Conservation (phyloP, 1,140 invertebrate species). For the Drosophila kanapiae region DNA sequence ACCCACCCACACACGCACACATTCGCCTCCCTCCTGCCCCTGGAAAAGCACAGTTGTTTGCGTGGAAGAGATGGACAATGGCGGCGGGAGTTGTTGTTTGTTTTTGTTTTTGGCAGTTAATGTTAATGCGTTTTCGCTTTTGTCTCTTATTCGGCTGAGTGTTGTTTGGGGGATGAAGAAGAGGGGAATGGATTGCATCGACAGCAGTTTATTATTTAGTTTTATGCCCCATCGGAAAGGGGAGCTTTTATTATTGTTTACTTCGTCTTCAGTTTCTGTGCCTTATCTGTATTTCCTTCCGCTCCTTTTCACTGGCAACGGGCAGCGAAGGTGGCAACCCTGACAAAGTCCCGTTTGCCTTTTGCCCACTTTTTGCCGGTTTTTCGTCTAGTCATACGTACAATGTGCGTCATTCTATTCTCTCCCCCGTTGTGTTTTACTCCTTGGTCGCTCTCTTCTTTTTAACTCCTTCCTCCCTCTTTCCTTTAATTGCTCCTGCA, state of each 20-base stretch:
- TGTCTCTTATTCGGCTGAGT: slow-evolving; percentile 40
- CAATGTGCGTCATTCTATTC: slow-evolving; percentile 61
- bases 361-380: slow-evolving; percentile 55
- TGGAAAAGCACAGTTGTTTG: slow-evolving; percentile 36
- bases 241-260: slow-evolving; percentile 72
- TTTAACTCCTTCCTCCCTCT: slow-evolving; percentile 19
- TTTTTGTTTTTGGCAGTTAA: slow-evolving; percentile 78
- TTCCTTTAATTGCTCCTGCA: slow-evolving; percentile 75
- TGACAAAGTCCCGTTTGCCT: slow-evolving; percentile 10
- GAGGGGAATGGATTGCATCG: slow-evolving; percentile 50
- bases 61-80: slow-evolving; percentile 14
- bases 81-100: slow-evolving; percentile 41
- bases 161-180: neutral
- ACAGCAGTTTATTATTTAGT: slow-evolving; percentile 63
- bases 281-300: slow-evolving; percentile 50
- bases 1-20: slow-evolving; percentile 27
- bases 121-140: slow-evolving; percentile 74
- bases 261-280: slow-evolving; percentile 62
- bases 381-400: slow-evolving; percentile 24
- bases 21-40: slow-evolving; percentile 26
- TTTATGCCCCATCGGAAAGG: slow-evolving; percentile 32
- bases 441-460: slow-evolving; percentile 22
- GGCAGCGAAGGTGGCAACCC: slow-evolving; percentile 20
- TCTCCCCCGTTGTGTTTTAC: slow-evolving; percentile 39
- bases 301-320: neutral